Evolutionary conservation across 2,888 invertebrate species (phyloP), one percentile per base, ranked within the genome.

Genomic region (Chelonus formosanus): DNA sequence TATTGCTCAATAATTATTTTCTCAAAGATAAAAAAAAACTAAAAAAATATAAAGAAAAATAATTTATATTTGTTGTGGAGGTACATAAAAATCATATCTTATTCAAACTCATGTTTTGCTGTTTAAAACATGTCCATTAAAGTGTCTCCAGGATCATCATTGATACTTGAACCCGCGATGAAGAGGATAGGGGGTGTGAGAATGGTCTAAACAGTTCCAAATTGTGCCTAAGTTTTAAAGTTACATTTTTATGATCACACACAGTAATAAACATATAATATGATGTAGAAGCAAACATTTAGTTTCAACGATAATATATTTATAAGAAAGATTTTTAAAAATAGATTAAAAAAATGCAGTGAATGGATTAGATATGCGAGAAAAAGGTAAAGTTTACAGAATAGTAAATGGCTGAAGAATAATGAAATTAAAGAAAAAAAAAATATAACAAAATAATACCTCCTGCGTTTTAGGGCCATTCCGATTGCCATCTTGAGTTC

Each of bases 141-240:
- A 53, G 40, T 35, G 5, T 44, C 32, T 52, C 5, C 31, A 40
- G 53, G 8, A 65, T 65, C 54, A 53, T 65, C 65, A 59, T 55
- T 50, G 70, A 59, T 50, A 70, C 47, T 61, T 67, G 73, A 68
- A 70, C 63, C 62, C 53, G 70, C 67, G 69, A 68, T 67, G 53
- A 69, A 67, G 65, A 65, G 67, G 66, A 68, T 68, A 65, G 64
- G 63, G 63, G 63, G 64, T 68, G 70, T 68, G 69, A 67, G 68
- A 72, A 74, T 71, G 80, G 82, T 80, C 82, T 83, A 83, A 80
- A 76, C 79, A 83, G 80, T 82, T 84, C 82, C 82, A 80, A 83
- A 82, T 83, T 83, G 83, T 83, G 83, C 83, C 83, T 82, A 84
- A 84, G 82, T 83, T 83, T 80, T 76, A 77, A 79, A 75, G 74